These are phyloP conservation scores for Campylomormyrus tamandua DNA, from an alignment of 2,113 vertebrate genomes.

Conservation along the genomic window DNA sequence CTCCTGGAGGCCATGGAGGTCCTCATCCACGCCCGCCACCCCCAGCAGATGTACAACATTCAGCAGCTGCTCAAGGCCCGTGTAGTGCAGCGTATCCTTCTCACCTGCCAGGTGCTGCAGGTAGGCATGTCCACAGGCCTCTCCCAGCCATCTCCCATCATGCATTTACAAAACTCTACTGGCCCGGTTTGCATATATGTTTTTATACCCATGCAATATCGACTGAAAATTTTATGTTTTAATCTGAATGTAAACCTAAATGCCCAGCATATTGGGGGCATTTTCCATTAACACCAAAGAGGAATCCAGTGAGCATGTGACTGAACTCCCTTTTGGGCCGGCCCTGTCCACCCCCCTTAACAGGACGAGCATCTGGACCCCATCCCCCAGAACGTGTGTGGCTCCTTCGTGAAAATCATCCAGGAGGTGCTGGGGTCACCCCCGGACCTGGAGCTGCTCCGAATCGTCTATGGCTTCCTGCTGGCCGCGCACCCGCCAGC, in stretches of 20 bases:
- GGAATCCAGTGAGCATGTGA: background rate
- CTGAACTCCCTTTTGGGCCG: background rate
- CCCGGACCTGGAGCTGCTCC: conserved; percentile 85
- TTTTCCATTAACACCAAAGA: background rate
- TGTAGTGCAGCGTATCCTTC: conserved; percentile 84
- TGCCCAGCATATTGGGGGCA: background rate
- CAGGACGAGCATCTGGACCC: conserved; percentile 78
- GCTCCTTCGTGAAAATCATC: conserved; percentile 93
- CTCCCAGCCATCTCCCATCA: background rate
- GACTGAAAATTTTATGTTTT: background rate
- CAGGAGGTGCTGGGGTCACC: conserved; percentile 95
- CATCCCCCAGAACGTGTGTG: conserved; percentile 81
- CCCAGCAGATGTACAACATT: conserved; percentile 85
- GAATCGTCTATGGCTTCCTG: conserved; percentile 87
- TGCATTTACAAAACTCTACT: background rate
- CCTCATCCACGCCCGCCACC: conserved; percentile 85
- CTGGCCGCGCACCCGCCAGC: conserved; percentile 92
- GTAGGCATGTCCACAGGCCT: conserved; percentile 45
- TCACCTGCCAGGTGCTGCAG: conserved; percentile 92
- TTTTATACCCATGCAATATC: background rate
- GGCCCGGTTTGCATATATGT: background rate
- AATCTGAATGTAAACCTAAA: background rate
- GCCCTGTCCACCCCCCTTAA: conserved; percentile 48
- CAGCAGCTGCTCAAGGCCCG: conserved; percentile 81
- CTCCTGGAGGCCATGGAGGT: conserved; percentile 80